phyloP scores from a whole-genome alignment of 2,113 vertebrate species.

The Columbina picui region DNA sequence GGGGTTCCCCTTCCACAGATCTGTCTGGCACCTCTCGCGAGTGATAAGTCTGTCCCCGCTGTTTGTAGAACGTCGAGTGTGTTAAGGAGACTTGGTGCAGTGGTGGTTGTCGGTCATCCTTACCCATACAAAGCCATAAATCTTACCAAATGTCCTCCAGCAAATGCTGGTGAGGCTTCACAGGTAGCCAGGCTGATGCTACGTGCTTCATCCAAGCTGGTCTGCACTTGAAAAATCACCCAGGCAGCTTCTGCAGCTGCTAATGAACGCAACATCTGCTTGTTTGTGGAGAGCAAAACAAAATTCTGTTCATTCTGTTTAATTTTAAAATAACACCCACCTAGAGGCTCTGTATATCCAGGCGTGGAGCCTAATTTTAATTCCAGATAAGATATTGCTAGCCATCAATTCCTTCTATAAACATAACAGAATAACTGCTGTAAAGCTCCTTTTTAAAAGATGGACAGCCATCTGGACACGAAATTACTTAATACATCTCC shows the following conservation, averaged over 20 bases:
- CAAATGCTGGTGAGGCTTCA: neutral
- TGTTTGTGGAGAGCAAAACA: neutral
- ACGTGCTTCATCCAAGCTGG: neutral
- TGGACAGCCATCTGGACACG: neutral
- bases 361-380: neutral
- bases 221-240: neutral
- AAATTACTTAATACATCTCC: neutral
- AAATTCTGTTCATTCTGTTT: neutral
- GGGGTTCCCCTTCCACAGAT: neutral
- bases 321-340: neutral
- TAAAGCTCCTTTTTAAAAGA: neutral
- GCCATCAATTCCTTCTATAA: neutral
- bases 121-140: neutral
- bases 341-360: neutral
- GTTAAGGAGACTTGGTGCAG: neutral
- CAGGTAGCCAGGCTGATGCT: neutral
- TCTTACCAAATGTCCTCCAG: neutral
- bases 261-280: neutral
- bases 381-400: neutral
- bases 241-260: neutral
- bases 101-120: neutral
- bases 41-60: neutral
- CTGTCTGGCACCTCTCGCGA: neutral
- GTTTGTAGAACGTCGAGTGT: neutral
- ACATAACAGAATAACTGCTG: neutral